Percentiles rank a stretch among this genome's conserved stretches.
phyloP scores from a whole-genome alignment of 1,140 invertebrate species.

The Macrobrachium rosenbergii region DNA sequence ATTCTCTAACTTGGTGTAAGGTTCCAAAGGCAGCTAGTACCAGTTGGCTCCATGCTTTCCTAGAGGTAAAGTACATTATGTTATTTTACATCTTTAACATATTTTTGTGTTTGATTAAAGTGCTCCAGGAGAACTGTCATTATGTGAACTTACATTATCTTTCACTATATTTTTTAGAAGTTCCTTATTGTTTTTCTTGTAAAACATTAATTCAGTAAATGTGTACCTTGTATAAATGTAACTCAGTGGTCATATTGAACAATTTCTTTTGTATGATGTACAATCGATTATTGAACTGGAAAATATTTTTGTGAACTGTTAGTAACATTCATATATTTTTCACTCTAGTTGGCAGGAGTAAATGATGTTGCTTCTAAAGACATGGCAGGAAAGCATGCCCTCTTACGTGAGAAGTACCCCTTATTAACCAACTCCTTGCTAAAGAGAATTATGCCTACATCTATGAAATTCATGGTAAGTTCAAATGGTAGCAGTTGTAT shows the following conservation, averaged over 20 bases:
- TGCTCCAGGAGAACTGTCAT: no score
- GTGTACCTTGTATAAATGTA: no score
- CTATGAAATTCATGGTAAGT: slow-evolving; percentile 52
- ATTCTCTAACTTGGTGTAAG: slow-evolving; percentile 49
- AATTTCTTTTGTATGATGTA: no score
- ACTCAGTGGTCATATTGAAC: no score
- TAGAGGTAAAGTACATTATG: slow-evolving; percentile 7
- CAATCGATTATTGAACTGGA: no score
- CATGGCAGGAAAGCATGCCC: slow-evolving; percentile 27
- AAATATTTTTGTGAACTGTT: no score
- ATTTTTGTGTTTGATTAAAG: not conserved
- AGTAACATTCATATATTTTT: not conserved
- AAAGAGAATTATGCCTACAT: slow-evolving; percentile 29
- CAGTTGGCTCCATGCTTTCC: slow-evolving; percentile 54
- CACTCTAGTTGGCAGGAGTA: slow-evolving; percentile 36
- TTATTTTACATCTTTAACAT: not conserved
- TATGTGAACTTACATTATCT: no score
- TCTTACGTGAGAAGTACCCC: slow-evolving; percentile 44
- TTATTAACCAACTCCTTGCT: slow-evolving; percentile 20
- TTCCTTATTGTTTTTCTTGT: no score
- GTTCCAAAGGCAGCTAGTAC: slow-evolving; percentile 53
- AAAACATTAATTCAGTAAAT: no score
- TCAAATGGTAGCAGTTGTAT: no score
- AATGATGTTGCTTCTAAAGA: slow-evolving; percentile 12
- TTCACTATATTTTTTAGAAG: no score